Evolutionary conservation across 1,140 invertebrate genomes (phyloP), one percentile per base, ranked within the genome.

Genomic region (Drosophila seguyi): DNA sequence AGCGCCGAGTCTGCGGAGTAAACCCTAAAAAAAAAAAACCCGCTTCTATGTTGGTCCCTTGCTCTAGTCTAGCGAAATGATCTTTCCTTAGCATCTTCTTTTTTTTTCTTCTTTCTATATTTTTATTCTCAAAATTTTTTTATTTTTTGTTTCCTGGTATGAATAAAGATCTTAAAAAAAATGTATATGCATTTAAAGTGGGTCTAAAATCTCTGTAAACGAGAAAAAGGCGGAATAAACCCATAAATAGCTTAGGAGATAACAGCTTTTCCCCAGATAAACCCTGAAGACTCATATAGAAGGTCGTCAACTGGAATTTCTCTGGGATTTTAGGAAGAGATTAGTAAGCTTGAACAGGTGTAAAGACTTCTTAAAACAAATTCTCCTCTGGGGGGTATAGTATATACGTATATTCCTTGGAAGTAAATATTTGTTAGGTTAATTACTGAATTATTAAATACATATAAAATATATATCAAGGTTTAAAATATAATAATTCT

Each of bases 1-100:
- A 88, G 85, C 18, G 41, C 34, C 42, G 80, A 87, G 39, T 84
- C 84, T n/a, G 44, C 22, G 22, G 84, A 87, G 44, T 45, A 25
- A 25, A 25, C 25, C 25, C 25, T 25, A n/a, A n/a, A n/a, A n/a
- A n/a, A n/a, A n/a, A n/a, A n/a, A n/a, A n/a, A n/a, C n/a, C n/a
- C n/a, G 25, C 47, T 29, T 42, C 29, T 48, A 44, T 74, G 53
- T 74, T 72, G 48, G 56, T 60, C 67, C 20, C 52, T 86, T 67
- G 71, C 71, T 75, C 65, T 77, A 74, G 60, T 88, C 67, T 61
- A 72, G 55, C 25, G 41, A 77, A 79, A 69, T 55, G 52, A 84
- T 68, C 34, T 10, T 62, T 27, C 16, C 13, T 7, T 27, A 29
- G 22, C 16, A 59, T 29, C 48, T 61, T 5, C 39, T 53, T 42